A percentile compares a stretch with the other conserved stretches of the same genome.
phyloP scores from a whole-genome alignment of 2,888 invertebrate genomes.

The Conistra vaccinii region DNA sequence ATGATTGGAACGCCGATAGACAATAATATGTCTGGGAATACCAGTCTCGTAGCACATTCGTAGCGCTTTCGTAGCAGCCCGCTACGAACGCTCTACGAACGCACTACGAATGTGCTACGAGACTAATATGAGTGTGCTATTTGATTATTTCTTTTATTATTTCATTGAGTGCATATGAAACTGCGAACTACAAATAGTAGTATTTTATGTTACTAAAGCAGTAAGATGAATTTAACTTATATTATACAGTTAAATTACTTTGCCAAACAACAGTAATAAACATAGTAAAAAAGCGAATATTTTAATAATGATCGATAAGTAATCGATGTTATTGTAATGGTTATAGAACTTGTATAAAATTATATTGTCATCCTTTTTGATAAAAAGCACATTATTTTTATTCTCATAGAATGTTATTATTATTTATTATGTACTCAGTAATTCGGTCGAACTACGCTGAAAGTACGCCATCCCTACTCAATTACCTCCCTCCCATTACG shows the following conservation, averaged over 20 bases:
- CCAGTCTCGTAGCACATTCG: constrained; percentile 9
- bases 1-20: not conserved
- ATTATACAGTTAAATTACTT: not conserved
- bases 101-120: constrained; percentile 2
- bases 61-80: constrained; percentile 7
- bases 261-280: not conserved
- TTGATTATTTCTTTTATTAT: too few relatives aligned
- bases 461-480: constrained; percentile 6
- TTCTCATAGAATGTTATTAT: not conserved
- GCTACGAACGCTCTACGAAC: not conserved
- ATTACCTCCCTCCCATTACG: not conserved
- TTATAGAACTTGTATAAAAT: not conserved
- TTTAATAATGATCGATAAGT: not conserved
- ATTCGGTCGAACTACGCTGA: not conserved
- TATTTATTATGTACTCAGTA: not conserved
- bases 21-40: not conserved
- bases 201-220: not conserved
- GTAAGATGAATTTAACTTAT: not conserved
- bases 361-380: not conserved
- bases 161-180: not conserved
- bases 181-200: not conserved
- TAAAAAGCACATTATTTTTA: not conserved
- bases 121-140: too few relatives aligned
- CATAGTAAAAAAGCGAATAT: not conserved
- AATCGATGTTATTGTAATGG: not conserved